Evolutionary conservation across 2,888 invertebrate genomes (phyloP), one percentile per base, ranked within the genome.

Genomic region (Dasypolia templi): DNA sequence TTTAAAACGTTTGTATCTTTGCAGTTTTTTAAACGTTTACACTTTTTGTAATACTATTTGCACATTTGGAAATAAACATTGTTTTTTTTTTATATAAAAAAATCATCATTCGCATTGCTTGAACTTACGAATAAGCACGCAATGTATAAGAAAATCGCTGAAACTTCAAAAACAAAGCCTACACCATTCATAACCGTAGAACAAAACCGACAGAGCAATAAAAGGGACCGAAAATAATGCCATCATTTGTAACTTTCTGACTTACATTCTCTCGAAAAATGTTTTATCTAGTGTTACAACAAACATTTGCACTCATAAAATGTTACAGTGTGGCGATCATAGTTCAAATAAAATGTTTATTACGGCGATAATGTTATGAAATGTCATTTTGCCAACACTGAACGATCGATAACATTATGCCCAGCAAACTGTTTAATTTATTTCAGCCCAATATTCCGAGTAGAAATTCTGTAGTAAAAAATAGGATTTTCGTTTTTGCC

Each of bases 271-370:
- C 56, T 59, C 2, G 44, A 76, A 75, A 80, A 79, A 74, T 72
- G 61, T 85, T 77, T n/a, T 75, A 72, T 76, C 73, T 82, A 75
- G 69, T 73, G 75, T 65, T 66, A 64, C 64, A 81, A 77, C 67
- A 81, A 82, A 79, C 59, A 81, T 75, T 59, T 63, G 65, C 68
- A 64, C 64, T 65, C 69, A 81, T 79, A 81, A 82, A 84, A 73
- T 62, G 56, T 19, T 53, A 64, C 69, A 69, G 55, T 77, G 75
- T 62, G 59, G 71, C 61, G 61, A 79, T 75, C 44, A 63, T 64
- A 35, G 32, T 11, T 59, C 42, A 71, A 63, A 79, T 80, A 80
- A 78, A 73, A 75, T 42, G 22, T 35, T 77, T 72, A 82, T 79
- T 69, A 59, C 55, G 17, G 64, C 74, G 65, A 56, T 81, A 67